These are phyloP conservation scores for Nudaria mundana DNA, from an alignment of 2,888 invertebrate species.

Conservation along the genomic window DNA sequence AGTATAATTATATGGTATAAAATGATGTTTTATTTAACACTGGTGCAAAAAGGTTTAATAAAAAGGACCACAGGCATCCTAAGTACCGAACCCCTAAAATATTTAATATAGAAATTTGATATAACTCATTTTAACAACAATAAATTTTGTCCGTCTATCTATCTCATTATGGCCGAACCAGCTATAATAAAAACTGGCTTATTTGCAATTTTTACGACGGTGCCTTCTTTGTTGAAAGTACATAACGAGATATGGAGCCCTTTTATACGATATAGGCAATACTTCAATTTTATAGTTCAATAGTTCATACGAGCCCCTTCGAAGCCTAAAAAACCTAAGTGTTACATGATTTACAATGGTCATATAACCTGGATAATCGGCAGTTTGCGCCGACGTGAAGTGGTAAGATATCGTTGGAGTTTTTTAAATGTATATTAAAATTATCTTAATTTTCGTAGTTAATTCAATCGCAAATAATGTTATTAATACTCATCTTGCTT, in stretches of 20 bases:
- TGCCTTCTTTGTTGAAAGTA: conserved; percentile 55
- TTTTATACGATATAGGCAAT: conserved; percentile 66
- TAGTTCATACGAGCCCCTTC: conserved; percentile 62
- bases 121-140: conserved; percentile 32
- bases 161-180: conserved; percentile 55
- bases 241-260: conserved; percentile 62
- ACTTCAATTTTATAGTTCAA: conserved; percentile 78
- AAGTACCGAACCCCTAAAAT: too few relatives aligned
- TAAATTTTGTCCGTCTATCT: conserved; percentile 44
- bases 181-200: conserved; percentile 55
- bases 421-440: too few relatives aligned
- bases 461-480: too few relatives aligned
- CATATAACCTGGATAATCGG: conserved; percentile 73
- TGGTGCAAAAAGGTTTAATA: too few relatives aligned
- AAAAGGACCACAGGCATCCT: too few relatives aligned
- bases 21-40: too few relatives aligned
- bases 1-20: too few relatives aligned
- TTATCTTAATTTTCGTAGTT: too few relatives aligned
- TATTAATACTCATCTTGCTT: too few relatives aligned
- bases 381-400: conserved; percentile 49
- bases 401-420: conserved; percentile 18
- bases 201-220: conserved; percentile 75
- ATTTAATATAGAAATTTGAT: conserved; percentile 28
- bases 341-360: conserved; percentile 70
- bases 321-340: conserved; percentile 58